phyloP scores from a whole-genome alignment of 2,113 vertebrate species.

The Diphyllodes magnificus region DNA sequence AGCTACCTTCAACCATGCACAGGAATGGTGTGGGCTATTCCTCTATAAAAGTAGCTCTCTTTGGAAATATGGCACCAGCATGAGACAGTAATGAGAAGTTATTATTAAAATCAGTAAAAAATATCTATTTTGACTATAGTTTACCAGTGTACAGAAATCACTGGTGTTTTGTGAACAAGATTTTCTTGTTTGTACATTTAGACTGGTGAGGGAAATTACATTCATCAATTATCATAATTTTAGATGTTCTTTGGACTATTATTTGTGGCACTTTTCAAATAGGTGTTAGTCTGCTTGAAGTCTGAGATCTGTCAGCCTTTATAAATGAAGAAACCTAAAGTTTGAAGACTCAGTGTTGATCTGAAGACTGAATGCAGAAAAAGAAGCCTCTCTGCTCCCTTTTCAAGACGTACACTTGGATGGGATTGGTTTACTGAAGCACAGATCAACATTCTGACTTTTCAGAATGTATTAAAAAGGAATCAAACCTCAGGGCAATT shows the following conservation, averaged over 20 bases:
- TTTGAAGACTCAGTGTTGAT: not conserved
- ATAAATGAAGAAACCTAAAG: not conserved
- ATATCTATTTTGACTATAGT: not conserved
- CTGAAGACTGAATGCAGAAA: not conserved
- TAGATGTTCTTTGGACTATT: not conserved
- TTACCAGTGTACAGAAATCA: not conserved
- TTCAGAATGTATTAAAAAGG: slow-evolving; percentile 1
- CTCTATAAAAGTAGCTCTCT: not conserved
- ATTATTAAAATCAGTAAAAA: not conserved
- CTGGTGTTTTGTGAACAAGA: not conserved
- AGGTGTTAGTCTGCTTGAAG: not conserved
- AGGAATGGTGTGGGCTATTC: not conserved
- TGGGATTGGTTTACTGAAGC: not conserved
- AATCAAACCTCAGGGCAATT: not conserved
- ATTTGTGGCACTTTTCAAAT: not conserved
- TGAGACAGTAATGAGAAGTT: not conserved
- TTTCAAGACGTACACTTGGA: not conserved
- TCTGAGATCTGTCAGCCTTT: not conserved
- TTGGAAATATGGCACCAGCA: not conserved
- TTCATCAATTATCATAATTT: not conserved
- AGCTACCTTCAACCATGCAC: not conserved
- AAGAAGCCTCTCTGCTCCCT: not conserved
- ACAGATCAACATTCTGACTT: not conserved
- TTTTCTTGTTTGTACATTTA: not conserved
- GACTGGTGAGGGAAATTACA: not conserved